Conservation (phyloP, 2,888 invertebrate species). For the Epinotia brunnichana region DNA sequence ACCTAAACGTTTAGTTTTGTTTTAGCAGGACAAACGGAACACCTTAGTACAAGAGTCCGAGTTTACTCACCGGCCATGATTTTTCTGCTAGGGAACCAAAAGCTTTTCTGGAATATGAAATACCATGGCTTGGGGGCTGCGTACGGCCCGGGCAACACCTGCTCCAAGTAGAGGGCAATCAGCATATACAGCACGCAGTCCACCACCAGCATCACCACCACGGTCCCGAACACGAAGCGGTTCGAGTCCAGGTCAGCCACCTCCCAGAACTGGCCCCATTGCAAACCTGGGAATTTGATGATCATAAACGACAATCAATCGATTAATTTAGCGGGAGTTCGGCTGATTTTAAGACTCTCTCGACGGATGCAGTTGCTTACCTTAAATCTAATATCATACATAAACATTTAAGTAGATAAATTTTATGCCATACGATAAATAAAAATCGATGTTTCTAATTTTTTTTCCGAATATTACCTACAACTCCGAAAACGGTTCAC, state of each 20-base stretch:
- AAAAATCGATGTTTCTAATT: too few relatives aligned
- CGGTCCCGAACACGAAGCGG: constrained; percentile 87
- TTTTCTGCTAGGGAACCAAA: constrained; percentile 74
- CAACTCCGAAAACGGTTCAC: too few relatives aligned
- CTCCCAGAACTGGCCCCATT: constrained; percentile 85
- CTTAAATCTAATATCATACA: too few relatives aligned
- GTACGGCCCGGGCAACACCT: constrained; percentile 92
- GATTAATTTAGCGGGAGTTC: too few relatives aligned
- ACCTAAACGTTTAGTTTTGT: background rate
- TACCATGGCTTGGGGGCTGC: constrained; percentile 93
- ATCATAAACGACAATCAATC: too few relatives aligned
- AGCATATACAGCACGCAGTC: constrained; percentile 88
- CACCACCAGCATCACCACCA: constrained; percentile 88
- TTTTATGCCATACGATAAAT: too few relatives aligned
- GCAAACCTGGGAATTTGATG: constrained; percentile 70
- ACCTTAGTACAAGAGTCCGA: background rate
- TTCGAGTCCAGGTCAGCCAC: constrained; percentile 86
- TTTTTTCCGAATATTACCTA: too few relatives aligned
- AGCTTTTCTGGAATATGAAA: constrained; percentile 86
- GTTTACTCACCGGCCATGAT: constrained; percentile 41
- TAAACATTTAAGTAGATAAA: too few relatives aligned
- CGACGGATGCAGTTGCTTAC: too few relatives aligned
- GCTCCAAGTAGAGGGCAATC: constrained; percentile 93
- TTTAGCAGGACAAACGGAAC: background rate
- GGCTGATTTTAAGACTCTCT: too few relatives aligned